phyloP scores from a whole-genome alignment of 2,797 vertebrate genomes.

The Bradypodion ventrale region DNA sequence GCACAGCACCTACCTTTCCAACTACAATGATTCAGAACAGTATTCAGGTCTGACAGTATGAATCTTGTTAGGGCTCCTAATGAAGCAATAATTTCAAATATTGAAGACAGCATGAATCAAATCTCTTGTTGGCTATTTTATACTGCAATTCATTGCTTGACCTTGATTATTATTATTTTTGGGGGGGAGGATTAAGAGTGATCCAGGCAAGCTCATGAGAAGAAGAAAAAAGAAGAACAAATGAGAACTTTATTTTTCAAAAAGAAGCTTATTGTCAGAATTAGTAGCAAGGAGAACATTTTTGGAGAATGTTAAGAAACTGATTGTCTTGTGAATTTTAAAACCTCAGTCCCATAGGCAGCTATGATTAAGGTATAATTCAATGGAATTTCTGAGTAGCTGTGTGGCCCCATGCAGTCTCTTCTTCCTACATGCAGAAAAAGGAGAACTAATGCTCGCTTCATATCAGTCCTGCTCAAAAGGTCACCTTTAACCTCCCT shows the following conservation, averaged over 20 bases:
- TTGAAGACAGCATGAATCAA: not conserved
- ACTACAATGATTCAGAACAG: not conserved
- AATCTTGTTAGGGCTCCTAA: slow-evolving; percentile 8
- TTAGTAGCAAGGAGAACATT: not conserved
- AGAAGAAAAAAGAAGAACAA: not conserved
- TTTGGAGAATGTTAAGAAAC: not conserved
- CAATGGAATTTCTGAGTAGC: not conserved
- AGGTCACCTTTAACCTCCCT: too few relatives aligned
- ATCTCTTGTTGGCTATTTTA: not conserved
- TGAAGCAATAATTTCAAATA: slow-evolving; percentile 20
- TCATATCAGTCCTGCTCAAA: too few relatives aligned
- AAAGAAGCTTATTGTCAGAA: not conserved
- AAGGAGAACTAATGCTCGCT: too few relatives aligned
- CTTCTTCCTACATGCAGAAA: too few relatives aligned
- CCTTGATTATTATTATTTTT: not conserved
- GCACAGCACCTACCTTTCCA: not conserved
- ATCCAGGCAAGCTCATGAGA: not conserved
- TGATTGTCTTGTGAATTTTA: not conserved
- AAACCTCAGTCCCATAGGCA: not conserved
- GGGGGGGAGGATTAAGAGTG: not conserved
- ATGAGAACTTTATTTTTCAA: not conserved
- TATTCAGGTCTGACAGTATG: not conserved
- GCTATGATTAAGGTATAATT: not conserved
- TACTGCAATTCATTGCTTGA: not conserved
- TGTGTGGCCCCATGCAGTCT: too few relatives aligned